A percentile compares a stretch with the other conserved stretches of the same genome.
These are phyloP conservation scores for Molossus molossus DNA, from an alignment of 2,797 vertebrate genomes.

Conservation along the genomic window DNA sequence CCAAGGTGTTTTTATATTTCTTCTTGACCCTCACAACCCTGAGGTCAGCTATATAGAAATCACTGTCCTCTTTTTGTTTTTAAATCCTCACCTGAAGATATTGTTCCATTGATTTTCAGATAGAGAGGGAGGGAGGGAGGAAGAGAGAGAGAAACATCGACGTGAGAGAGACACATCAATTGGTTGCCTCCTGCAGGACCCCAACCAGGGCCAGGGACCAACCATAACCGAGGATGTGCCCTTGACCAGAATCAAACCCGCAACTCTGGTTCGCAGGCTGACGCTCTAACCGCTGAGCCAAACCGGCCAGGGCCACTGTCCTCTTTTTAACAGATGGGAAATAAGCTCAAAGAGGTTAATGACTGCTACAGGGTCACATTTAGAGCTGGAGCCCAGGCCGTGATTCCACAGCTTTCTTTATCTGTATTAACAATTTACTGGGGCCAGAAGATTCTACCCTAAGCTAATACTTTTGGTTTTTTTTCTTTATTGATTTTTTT, in stretches of 20 bases:
- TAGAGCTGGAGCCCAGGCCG: not conserved
- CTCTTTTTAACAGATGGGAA: not conserved
- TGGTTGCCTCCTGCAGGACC: too few species aligned
- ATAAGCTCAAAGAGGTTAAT: not conserved
- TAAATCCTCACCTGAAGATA: too few species aligned
- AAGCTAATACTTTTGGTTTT: not conserved
- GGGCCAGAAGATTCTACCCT: not conserved
- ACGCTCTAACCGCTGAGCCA: too few species aligned
- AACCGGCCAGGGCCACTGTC: not conserved
- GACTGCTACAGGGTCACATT: not conserved
- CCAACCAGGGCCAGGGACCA: too few species aligned
- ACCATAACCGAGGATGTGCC: too few species aligned
- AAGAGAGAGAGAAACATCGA: too few species aligned
- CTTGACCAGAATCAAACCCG: too few species aligned
- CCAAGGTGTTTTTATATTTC: not conserved
- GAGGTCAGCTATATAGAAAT: not conserved
- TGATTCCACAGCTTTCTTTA: not conserved
- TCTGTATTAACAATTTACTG: not conserved
- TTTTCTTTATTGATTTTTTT: too few species aligned
- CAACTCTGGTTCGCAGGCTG: too few species aligned
- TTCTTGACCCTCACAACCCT: not conserved
- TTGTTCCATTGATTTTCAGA: too few species aligned
- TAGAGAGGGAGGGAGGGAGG: too few species aligned
- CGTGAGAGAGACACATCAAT: too few species aligned
- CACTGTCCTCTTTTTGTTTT: not conserved